Base-by-base conservation (phyloP, 2,113 vertebrate species). In the Fulmarus glacialis region DNA sequence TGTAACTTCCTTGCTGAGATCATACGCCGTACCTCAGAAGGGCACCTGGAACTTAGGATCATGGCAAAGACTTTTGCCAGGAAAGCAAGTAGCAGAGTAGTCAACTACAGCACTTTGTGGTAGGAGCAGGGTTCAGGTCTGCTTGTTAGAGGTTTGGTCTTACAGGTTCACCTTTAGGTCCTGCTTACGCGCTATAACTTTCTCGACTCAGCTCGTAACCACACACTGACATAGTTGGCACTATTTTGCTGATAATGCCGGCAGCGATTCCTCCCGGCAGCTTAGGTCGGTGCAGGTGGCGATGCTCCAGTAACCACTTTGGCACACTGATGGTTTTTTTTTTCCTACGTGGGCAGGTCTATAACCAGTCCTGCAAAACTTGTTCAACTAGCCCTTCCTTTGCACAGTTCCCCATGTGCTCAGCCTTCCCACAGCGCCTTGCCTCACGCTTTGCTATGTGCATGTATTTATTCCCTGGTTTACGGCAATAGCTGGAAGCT, bases 351-450 rank as follows among this genome's bases (percentile, higher is more conserved):
- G 78, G 87, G 89, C 78, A 92, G 87, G 82, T 82, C 52, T 72
- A 21, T 38, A 80, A 89, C 38, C 30, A 40, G 53, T 71, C 93
- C 87, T 70, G 84, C 52, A 75, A 47, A 97, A 96, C 96, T 91
- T 43, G 97, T 94, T 96, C 24, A 84, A 86, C 93, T 42, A 29
- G 83, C 42, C 77, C 45, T 42, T 64, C 82, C 60, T 89, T 87
- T 75, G 71, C 77, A 43, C 29, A 7, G 67, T 42, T 97, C 90
- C 56, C 63, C 15, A 3, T 53, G 45, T 74, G 73, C 72, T 86
- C 75, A 70, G 82, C 50, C 89, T 96, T 96, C 94, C 94, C 91
- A 87, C 87, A 96, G 70, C 15, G 0, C 58, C 66, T 96, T 90
- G 91, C 93, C 45, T 96, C 93, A 97, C 26, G 21, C 63, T 75